Base-by-base conservation (phyloP, 2,113 vertebrate genomes). In the Triplophysa siluroides region DNA sequence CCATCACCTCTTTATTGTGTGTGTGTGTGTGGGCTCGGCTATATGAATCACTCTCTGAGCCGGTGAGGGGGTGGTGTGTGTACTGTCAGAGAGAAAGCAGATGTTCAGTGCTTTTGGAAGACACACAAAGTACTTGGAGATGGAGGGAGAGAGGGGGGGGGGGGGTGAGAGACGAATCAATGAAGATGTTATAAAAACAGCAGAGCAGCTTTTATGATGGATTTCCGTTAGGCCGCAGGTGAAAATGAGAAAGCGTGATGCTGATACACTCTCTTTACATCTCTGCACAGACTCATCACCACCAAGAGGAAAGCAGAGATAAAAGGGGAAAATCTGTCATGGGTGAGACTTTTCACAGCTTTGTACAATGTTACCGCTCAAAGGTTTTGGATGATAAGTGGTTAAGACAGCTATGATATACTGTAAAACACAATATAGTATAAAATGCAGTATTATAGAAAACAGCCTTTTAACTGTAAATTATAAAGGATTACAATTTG, bases 141-240 rank as follows among this genome's bases (percentile, higher is more conserved):
- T 47, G 58, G 71, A 81, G 56, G 70, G 73, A 81, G 81, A 85
- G 26, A 52, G 76, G 52, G 79, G 62, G 56, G 29, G 71, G 65
- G 73, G 65, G 73, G 87, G 85, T 77, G 71, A 61, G 65, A 83
- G 74, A 65, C 43, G 19, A 89, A 90, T 90, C 89, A 83, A 89
- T 90, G 88, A 88, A 84, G 83, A 88, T 79, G 76, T 86, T 86
- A 87, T 86, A 88, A 82, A 89, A 78, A 71, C 52, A 79, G 71
- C n/a, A 75, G 78, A 63, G 24, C 58, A 52, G 47, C 58, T 75
- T 81, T 81, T 81, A 84, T 78, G 79, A 81, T 69, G 73, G 63
- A 78, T 83, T 83, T 78, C 66, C 67, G 52, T 85, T 78, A 83
- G 75, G 84, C 70, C 21, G 52, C 54, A 61, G 58, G 69, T 83